Evolutionary conservation across 2,888 invertebrate species (phyloP).

Genomic region (Cosmopolites sordidus): DNA sequence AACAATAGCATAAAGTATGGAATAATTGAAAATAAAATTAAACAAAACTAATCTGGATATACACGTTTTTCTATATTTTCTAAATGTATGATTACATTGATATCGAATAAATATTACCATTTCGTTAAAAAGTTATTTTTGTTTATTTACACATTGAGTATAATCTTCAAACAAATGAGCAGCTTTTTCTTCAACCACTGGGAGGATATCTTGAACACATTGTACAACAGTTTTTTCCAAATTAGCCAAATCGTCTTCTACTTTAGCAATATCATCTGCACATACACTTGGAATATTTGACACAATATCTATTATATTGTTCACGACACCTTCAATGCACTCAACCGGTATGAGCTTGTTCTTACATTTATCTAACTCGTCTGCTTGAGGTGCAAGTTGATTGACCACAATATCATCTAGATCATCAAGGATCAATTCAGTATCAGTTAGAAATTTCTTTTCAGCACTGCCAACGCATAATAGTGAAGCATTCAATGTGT

Average conservation of each 20-base stretch:
- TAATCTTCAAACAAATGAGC: background rate
- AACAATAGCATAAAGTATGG: no score
- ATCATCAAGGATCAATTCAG: background rate
- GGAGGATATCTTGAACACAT: background rate
- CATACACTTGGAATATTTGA: background rate
- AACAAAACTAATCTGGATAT: no score
- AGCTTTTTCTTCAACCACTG: background rate
- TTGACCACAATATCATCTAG: background rate
- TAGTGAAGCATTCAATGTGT: background rate
- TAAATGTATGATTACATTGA: no score
- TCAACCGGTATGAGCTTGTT: background rate
- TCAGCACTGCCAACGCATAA: background rate
- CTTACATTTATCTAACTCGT: constrained; percentile 6
- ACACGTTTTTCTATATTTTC: no score
- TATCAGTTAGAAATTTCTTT: background rate
- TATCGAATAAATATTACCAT: no score
- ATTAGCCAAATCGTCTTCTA: constrained; percentile 2
- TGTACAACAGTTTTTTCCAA: background rate
- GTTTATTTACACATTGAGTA: background rate
- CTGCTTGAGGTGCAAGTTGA: background rate
- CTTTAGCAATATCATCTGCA: constrained; percentile 6
- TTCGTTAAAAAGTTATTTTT: no score
- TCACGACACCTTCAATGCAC: constrained; percentile 1
- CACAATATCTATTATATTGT: background rate
- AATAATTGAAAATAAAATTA: no score